A percentile compares a stretch with the other conserved stretches of the same genome.
phyloP scores from a whole-genome alignment of 2,797 vertebrate genomes.

The Enteromius unitaeniatus region DNA sequence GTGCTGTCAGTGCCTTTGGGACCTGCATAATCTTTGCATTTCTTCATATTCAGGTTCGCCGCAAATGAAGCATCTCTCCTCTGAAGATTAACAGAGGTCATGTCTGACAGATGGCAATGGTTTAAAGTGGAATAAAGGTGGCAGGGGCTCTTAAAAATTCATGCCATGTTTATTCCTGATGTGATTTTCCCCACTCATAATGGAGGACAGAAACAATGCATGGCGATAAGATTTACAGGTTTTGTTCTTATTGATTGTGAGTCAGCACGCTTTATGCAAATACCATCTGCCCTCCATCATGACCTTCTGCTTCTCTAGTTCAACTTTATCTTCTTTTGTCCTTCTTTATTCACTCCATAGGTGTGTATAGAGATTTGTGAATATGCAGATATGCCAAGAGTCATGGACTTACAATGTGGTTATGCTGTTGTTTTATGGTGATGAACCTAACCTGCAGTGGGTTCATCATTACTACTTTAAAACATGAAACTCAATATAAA shows the following conservation, averaged over 20 bases:
- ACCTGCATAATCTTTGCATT: slow-evolving; percentile 61
- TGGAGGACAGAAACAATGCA: slow-evolving; percentile 74
- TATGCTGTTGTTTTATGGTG: neutral
- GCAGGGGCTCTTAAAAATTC: slow-evolving; percentile 74
- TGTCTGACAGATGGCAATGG: slow-evolving; percentile 58
- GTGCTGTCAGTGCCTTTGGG: slow-evolving; percentile 66
- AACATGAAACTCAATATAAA: neutral
- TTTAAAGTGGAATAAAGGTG: slow-evolving; percentile 54
- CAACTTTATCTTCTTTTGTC: slow-evolving; percentile 52
- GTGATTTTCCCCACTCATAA: slow-evolving; percentile 71
- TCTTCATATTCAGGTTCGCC: slow-evolving; percentile 68
- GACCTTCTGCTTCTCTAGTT: slow-evolving; percentile 69
- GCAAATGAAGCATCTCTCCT: slow-evolving; percentile 72
- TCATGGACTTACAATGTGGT: neutral
- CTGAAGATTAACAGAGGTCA: slow-evolving; percentile 79
- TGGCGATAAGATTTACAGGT: slow-evolving; percentile 74
- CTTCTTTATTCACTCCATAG: slow-evolving; percentile 56
- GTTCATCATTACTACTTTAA: neutral
- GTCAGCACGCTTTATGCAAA: slow-evolving; percentile 63
- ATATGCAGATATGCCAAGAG: slow-evolving; percentile 13
- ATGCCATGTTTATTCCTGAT: slow-evolving; percentile 76
- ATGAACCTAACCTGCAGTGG: neutral
- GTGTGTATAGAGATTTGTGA: neutral
- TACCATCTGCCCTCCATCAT: slow-evolving; percentile 55
- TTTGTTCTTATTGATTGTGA: slow-evolving; percentile 73